phyloP scores from a whole-genome alignment of 1,140 invertebrate genomes.

The Leptinotarsa texana region DNA sequence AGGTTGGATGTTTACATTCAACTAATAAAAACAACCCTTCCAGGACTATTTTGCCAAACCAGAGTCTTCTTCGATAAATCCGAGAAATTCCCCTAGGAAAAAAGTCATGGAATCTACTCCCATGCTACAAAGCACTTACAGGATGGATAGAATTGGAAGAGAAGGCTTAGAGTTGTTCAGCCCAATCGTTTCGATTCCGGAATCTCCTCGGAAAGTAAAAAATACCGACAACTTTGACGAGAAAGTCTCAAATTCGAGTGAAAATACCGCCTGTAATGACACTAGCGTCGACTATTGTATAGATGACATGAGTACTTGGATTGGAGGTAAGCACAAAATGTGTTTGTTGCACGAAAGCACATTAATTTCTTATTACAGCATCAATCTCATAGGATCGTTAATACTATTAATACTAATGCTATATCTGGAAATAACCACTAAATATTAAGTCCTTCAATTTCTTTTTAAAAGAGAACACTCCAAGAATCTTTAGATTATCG shows the following conservation, averaged over 20 bases:
- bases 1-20: too few relatives aligned
- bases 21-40: neutral
- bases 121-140: constrained; percentile 38
- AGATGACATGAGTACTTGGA: constrained; percentile 63
- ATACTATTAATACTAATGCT: too few relatives aligned
- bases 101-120: constrained; percentile 50
- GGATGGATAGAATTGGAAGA: constrained; percentile 13
- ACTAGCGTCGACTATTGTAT: constrained; percentile 58
- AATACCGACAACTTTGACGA: neutral
- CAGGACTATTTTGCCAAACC: constrained; percentile 36
- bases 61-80: neutral
- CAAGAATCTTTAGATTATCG: too few relatives aligned
- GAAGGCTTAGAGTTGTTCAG: constrained; percentile 56
- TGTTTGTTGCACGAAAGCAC: too few relatives aligned
- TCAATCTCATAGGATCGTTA: too few relatives aligned
- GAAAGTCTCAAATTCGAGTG: neutral
- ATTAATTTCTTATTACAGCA: too few relatives aligned
- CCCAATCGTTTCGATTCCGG: constrained; percentile 56
- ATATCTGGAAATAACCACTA: too few relatives aligned
- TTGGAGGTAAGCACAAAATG: constrained; percentile 52
- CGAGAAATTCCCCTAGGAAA: constrained; percentile 12
- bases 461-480: too few relatives aligned
- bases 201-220: constrained; percentile 8
- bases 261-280: neutral
- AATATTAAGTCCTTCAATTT: too few relatives aligned